Evolutionary conservation across 2,113 vertebrate species (phyloP).

Genomic region (Emberiza fucata): DNA sequence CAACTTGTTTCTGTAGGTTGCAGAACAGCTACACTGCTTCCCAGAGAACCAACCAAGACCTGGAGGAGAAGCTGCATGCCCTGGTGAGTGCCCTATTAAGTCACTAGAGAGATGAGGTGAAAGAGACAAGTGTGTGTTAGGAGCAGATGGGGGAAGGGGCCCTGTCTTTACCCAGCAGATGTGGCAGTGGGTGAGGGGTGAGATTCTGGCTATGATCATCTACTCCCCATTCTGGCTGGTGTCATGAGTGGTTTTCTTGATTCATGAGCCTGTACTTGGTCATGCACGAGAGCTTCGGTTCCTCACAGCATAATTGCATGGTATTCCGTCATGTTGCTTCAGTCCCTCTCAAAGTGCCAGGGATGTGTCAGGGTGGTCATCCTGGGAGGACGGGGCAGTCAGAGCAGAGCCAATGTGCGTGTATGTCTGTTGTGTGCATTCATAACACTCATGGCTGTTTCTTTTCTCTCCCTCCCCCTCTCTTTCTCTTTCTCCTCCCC

Average conservation of each 20-base stretch:
- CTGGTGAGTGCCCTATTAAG: constrained; percentile 77
- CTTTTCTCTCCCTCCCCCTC: constrained; percentile 72
- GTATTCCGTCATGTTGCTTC: constrained; percentile 47
- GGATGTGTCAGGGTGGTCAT: neutral
- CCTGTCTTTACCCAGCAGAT: neutral
- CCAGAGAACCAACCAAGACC: constrained; percentile 94
- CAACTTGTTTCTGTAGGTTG: constrained; percentile 74
- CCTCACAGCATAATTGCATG: constrained; percentile 29
- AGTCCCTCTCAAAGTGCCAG: constrained; percentile 1
- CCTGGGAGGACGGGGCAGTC: neutral
- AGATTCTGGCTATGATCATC: neutral
- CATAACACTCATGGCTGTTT: constrained; percentile 79
- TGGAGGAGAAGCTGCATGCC: constrained; percentile 95
- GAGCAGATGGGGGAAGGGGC: neutral
- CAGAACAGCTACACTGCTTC: constrained; percentile 98
- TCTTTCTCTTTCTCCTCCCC: constrained; percentile 69
- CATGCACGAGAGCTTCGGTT: constrained; percentile 33
- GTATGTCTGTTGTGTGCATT: constrained; percentile 65
- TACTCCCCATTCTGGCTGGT: neutral
- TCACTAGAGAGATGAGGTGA: neutral
- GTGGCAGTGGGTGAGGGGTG: neutral
- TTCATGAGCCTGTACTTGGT: neutral
- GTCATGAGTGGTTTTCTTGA: neutral
- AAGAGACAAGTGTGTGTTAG: neutral
- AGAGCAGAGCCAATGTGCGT: constrained; percentile 14